phyloP scores from a whole-genome alignment of 92 coral and sea anemone species.

The Scolanthus callimorphus region DNA sequence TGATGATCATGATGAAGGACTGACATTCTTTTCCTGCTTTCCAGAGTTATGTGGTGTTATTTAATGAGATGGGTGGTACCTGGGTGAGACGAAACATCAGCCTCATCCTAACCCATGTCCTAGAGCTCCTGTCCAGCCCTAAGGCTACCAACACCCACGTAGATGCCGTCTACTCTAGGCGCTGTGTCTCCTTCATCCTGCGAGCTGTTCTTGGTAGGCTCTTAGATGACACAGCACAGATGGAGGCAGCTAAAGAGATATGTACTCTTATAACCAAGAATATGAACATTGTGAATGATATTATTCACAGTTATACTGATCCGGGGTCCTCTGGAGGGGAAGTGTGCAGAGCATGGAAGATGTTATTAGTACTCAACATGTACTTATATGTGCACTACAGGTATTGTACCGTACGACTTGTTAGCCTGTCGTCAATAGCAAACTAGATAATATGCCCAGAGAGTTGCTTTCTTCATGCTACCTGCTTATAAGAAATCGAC shows the following conservation, averaged over 20 bases:
- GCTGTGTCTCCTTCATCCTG: conserved; percentile 89
- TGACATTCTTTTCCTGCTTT: not conserved
- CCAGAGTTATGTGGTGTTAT: conserved; percentile 89
- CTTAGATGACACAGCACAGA: conserved; percentile 94
- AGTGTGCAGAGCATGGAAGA: conserved; percentile 81
- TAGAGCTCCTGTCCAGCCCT: conserved; percentile 89
- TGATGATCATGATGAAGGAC: too few species aligned
- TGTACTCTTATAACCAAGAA: conserved; percentile 82
- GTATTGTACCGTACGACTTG: too few species aligned
- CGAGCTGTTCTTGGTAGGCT: conserved; percentile 89
- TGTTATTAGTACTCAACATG: conserved; percentile 91
- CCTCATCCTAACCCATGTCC: conserved; percentile 77
- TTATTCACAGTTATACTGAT: conserved; percentile 61
- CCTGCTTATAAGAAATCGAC: too few species aligned
- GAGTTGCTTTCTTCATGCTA: too few species aligned
- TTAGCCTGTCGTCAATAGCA: too few species aligned
- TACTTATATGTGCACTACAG: conserved; percentile 90
- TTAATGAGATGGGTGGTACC: conserved; percentile 95
- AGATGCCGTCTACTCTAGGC: conserved; percentile 96
- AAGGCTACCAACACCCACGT: conserved; percentile 98
- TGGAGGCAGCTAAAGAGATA: conserved; percentile 91
- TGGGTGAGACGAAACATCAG: conserved; percentile 92
- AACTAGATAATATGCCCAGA: too few species aligned
- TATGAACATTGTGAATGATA: conserved; percentile 76
- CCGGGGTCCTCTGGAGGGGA: conserved; percentile 51